Base-by-base conservation (phyloP, 2,113 vertebrate genomes). In the Barnardius zonarius region DNA sequence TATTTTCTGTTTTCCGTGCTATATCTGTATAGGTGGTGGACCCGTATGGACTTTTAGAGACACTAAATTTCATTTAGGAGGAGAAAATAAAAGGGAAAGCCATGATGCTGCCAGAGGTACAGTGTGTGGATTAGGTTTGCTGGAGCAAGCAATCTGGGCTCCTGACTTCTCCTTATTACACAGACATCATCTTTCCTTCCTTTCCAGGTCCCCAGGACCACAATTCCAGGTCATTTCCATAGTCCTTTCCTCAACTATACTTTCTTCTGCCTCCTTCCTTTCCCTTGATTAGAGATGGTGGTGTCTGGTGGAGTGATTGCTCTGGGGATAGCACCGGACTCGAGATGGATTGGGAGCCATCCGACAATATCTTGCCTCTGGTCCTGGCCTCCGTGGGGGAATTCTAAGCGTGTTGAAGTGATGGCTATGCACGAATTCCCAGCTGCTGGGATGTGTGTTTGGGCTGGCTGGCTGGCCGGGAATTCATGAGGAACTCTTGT, bases 401-500 rank as follows among this genome's bases (percentile, higher is more conserved):
- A 96, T 97, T 88, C 83, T 79, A 93, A 95, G 75, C 6, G 2
- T 92, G 91, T 83, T 9, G 19, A 90, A 92, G 46, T 25, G 89
- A 92, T 88, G 92, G 83, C 91, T 96, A 72, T 93, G 62, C 97
- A 85, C 49, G 59, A 94, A 97, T 96, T 90, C 95, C 96, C 96
- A 96, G 93, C 76, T 94, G 96, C 90, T 2, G 20, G 80, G 85
- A 78, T 2, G n/a, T 3, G 5, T 76, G 74, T 95, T 95, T 97
- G 93, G 95, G 84, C 92, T 94, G 89, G 37, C 89, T 96, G 95
- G 51, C 86, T 93, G 94, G 91, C 52, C 15, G 13, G 96, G 86
- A 97, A 97, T 97, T 96, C 97, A 96, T 97, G 96, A 97, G 96
- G 88, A 98, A 97, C 94, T 95, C 97, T 96, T 96, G 94, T 97